Percentiles rank a stretch among this genome's conserved stretches.
Conservation (phyloP, 2,888 invertebrate species). For the Caenorhabditis afra region DNA sequence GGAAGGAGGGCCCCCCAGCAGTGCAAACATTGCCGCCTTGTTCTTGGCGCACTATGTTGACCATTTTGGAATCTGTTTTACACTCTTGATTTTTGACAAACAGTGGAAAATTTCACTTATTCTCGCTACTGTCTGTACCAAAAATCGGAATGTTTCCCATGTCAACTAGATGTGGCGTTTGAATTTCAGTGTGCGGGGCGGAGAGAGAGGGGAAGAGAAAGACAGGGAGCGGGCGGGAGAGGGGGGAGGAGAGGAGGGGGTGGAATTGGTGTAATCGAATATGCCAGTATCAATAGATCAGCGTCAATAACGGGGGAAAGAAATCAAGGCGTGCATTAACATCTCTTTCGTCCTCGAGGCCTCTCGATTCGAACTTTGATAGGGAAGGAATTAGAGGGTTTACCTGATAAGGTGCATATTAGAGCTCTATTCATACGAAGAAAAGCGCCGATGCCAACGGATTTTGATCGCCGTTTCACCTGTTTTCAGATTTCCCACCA, state of each 20-base stretch:
- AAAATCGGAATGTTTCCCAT: too few species aligned
- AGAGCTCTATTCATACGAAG: background rate
- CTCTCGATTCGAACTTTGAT: background rate
- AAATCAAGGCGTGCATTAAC: background rate
- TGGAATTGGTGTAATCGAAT: background rate
- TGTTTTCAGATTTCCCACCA: background rate
- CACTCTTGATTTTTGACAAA: slow-evolving; percentile 23
- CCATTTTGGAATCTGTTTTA: slow-evolving; percentile 48
- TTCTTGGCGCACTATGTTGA: slow-evolving; percentile 37
- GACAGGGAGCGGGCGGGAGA: too few species aligned
- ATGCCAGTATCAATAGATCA: slow-evolving; percentile 10
- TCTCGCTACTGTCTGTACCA: too few species aligned
- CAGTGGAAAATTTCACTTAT: background rate
- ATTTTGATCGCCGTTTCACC: background rate
- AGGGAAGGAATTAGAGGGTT: background rate
- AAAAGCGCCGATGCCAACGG: background rate
- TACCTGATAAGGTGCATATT: slow-evolving; percentile 1
- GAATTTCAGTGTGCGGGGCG: too few species aligned
- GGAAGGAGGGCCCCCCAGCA: slow-evolving; percentile 5
- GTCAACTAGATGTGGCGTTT: too few species aligned
- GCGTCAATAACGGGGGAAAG: background rate
- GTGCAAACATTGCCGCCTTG: slow-evolving; percentile 48
- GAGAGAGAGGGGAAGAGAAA: too few species aligned
- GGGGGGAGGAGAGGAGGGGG: too few species aligned
- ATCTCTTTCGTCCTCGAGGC: too few species aligned